phyloP scores from a whole-genome alignment of 64 coral and sea anemone genomes.

The Orbicella faveolata region DNA sequence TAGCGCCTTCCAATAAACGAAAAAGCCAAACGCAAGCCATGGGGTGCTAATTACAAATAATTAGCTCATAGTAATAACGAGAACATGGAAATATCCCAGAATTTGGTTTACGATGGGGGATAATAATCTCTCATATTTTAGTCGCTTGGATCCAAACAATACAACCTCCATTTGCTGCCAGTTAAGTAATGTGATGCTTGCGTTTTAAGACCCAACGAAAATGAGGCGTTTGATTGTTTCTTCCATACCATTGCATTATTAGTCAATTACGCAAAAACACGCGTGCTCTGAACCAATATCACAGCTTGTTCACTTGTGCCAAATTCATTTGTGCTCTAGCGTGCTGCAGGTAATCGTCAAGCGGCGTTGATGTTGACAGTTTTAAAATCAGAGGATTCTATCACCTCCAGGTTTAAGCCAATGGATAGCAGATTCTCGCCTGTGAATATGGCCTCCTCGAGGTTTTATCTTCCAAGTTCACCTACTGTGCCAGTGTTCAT shows the following conservation, averaged over 20 bases:
- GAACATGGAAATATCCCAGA: neutral
- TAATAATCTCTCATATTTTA: neutral
- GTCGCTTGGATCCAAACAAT: neutral
- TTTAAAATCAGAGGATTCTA: neutral
- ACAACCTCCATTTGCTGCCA: neutral
- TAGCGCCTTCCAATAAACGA: neutral
- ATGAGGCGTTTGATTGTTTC: constrained; percentile 10
- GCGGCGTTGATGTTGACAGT: neutral
- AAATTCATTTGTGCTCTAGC: neutral
- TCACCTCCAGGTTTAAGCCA: neutral
- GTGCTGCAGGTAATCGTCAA: neutral
- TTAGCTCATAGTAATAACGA: neutral
- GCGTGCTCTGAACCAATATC: neutral
- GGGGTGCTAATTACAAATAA: constrained; percentile 19
- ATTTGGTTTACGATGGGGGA: neutral
- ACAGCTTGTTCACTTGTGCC: constrained; percentile 18
- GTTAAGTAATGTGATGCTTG: neutral
- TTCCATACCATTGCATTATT: neutral
- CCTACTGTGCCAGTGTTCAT: neutral
- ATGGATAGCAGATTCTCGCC: neutral
- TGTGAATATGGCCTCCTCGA: neutral
- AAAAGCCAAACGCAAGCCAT: neutral
- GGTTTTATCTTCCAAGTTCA: neutral
- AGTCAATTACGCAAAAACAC: neutral
- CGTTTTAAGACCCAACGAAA: neutral